Conservation (phyloP, 2,113 vertebrate species). For the Ceyx margarethae region DNA sequence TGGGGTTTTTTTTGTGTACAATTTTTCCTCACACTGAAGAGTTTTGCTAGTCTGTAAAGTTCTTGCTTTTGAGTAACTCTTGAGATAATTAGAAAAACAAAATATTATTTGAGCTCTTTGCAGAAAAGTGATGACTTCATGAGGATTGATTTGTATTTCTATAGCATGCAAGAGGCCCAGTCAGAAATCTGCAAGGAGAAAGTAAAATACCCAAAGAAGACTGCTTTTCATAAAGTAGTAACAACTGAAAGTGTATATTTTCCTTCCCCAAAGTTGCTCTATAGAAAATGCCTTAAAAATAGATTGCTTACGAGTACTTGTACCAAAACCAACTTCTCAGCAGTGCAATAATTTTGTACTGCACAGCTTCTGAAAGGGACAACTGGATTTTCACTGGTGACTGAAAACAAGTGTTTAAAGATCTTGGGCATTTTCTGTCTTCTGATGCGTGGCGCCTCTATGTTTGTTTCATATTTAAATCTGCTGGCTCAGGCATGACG, state of each 20-base stretch:
- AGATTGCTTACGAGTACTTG: background rate
- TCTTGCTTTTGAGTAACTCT: background rate
- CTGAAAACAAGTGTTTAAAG: background rate
- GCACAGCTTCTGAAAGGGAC: background rate
- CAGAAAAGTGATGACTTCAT: background rate
- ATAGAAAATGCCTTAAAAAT: background rate
- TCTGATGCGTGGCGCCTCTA: background rate
- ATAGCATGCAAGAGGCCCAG: background rate
- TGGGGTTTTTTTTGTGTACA: background rate
- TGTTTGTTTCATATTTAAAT: background rate
- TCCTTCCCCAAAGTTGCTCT: background rate
- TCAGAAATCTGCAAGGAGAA: background rate
- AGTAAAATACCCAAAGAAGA: background rate
- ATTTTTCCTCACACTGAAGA: background rate
- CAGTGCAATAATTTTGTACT: background rate
- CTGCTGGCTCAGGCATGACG: background rate
- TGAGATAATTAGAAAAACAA: constrained; percentile 2
- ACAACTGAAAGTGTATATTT: background rate
- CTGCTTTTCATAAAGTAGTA: background rate
- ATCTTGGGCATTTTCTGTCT: background rate
- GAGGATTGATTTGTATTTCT: constrained; percentile 7
- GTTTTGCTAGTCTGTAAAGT: background rate
- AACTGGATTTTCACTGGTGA: background rate
- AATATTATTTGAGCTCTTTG: background rate
- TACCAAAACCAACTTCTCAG: background rate